phyloP scores from a whole-genome alignment of 2,888 invertebrate species.

The Drosophila koepferae region DNA sequence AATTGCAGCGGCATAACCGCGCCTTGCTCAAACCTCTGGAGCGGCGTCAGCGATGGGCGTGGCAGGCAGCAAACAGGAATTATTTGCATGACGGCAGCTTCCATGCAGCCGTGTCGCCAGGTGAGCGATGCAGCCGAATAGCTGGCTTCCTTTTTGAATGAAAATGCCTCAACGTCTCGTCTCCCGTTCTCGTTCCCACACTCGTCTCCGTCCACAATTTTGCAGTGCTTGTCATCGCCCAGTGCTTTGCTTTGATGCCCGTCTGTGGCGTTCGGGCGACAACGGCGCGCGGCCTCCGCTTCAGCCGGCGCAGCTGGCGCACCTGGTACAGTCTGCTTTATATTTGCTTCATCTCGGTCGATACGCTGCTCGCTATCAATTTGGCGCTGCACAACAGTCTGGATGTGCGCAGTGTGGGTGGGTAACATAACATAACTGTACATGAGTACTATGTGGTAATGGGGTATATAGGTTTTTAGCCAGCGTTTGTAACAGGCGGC shows the following conservation, averaged over 20 bases:
- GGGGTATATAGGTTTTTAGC: not conserved
- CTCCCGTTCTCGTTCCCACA: too few relatives aligned
- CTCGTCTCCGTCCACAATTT: not conserved
- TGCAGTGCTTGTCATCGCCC: constrained; percentile 79
- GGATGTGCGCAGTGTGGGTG: constrained; percentile 82
- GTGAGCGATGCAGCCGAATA: constrained; percentile 49
- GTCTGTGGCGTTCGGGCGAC: constrained; percentile 75
- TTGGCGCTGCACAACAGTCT: constrained; percentile 59
- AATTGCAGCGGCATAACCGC: constrained; percentile 3
- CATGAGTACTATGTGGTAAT: not conserved
- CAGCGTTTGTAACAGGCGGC: not conserved
- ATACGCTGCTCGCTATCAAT: constrained; percentile 66
- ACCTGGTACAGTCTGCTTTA: constrained; percentile 75
- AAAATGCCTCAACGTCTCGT: not conserved
- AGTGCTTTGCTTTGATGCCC: constrained; percentile 83
- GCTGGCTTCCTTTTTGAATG: not conserved
- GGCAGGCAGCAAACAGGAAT: constrained; percentile 42
- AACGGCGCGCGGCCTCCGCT: constrained; percentile 81
- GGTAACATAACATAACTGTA: constrained; percentile 20
- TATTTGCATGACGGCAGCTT: constrained; percentile 77
- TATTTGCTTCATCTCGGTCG: constrained; percentile 63
- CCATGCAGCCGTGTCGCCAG: constrained; percentile 81
- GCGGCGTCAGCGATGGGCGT: constrained; percentile 7
- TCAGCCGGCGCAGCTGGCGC: constrained; percentile 78
- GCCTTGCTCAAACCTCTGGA: constrained; percentile 1